Evolutionary conservation across 2,113 vertebrate genomes (phyloP), one percentile per base, ranked within the genome.

Genomic region (Rattus norvegicus): DNA sequence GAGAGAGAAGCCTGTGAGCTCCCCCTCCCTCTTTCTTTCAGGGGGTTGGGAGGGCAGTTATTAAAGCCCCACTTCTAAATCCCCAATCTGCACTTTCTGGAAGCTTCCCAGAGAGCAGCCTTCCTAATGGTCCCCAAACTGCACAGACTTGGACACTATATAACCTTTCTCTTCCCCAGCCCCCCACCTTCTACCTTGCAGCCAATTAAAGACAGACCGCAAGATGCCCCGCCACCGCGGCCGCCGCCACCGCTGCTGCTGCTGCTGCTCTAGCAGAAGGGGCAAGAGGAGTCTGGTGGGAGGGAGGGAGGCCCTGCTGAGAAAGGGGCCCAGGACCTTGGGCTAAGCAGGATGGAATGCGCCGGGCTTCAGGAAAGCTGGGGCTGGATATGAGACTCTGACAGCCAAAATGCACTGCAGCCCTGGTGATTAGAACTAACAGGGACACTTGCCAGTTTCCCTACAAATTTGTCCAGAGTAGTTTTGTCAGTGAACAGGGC

Each of bases 1-100:
- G 96, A 94, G 98, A 93, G 97, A 97, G 97, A 86, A 54, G 95
- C 47, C 33, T 73, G 39, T 49, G 61, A 54, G 93, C 14, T 96
- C 93, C 97, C 95, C 97, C 97, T 97, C 96, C 97, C 96, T 97
- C 96, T 90, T 95, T 93, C 88, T 97, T 94, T 98, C 88, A 9
- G 13, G 67, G 72, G 63, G 76, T 14, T n/a, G 30, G 67, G 33
- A 19, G 26, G 28, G 70, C 52, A 54, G 20, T 76, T 76, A 22
- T 43, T 30, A 61, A 97, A 73, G 11, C 14, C 13, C 47, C 28
- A 47, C 13, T 56, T 43, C 49, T 24, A 14, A 77, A 8, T 7
- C 88, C n/a, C 76, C 36, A 52, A 4, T 65, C 67, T 84, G 56
- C 19, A 16, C 47, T 77, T 56, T 77, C 59, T 77, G 63, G 39